A percentile compares a stretch with the other conserved stretches of the same genome.
Evolutionary conservation across 2,113 vertebrate species (phyloP).

Genomic region (Lophotis ruficrista): DNA sequence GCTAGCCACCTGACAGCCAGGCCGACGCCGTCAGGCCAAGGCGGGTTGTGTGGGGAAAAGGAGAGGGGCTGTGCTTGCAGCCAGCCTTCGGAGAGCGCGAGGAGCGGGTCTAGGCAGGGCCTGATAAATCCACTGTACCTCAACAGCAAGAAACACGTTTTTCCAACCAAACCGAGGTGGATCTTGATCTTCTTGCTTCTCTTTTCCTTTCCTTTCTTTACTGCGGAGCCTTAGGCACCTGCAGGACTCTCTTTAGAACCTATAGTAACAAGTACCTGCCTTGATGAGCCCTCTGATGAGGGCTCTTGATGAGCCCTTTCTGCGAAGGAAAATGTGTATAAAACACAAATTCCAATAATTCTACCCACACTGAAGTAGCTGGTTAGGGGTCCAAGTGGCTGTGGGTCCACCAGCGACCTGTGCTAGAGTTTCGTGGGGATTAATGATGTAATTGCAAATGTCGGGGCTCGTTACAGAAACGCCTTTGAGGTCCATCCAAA

Average conservation of each 20-base stretch:
- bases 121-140: background rate
- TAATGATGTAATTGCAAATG: background rate
- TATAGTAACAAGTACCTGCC: no score
- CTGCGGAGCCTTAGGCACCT: background rate
- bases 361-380: background rate
- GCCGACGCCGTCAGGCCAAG: fast-evolving
- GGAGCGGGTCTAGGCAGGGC: background rate
- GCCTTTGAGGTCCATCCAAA: background rate
- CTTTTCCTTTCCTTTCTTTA: background rate
- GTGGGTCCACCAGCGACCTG: background rate
- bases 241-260: background rate
- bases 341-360: background rate
- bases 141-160: background rate
- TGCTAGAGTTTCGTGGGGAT: background rate
- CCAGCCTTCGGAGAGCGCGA: fast-evolving
- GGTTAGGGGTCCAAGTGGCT: background rate
- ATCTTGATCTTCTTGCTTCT: background rate
- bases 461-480: background rate
- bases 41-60: background rate
- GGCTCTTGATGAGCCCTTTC: background rate
- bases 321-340: background rate
- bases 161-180: background rate
- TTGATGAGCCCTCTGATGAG: background rate
- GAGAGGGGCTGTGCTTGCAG: background rate
- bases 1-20: background rate